Conservation (phyloP, 2,888 invertebrate species). For the Saturnia japonica region DNA sequence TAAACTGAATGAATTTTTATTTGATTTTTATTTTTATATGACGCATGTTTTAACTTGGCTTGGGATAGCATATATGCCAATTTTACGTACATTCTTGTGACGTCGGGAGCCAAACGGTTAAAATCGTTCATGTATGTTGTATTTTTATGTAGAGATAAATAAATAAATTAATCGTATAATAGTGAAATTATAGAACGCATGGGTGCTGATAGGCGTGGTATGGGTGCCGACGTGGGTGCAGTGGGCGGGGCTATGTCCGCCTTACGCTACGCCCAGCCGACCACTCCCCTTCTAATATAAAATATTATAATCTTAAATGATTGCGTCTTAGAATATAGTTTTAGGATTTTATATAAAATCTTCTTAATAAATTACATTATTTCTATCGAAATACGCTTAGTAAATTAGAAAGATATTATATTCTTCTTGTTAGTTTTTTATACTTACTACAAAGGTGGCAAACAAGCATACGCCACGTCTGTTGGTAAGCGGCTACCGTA, state of each 20-base stretch:
- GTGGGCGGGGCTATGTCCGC: slow-evolving; percentile 57
- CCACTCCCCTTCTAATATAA: slow-evolving; percentile 48
- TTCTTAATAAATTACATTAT: neutral
- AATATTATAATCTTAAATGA: neutral
- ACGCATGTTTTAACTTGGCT: no score
- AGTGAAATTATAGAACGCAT: slow-evolving; percentile 9
- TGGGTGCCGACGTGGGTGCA: slow-evolving; percentile 74
- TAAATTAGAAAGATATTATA: no score
- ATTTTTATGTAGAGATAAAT: neutral
- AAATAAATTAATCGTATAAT: neutral
- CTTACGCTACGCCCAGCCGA: slow-evolving; percentile 48
- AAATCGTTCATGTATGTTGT: neutral
- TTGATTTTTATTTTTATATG: no score
- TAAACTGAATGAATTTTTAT: no score
- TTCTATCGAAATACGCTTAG: neutral
- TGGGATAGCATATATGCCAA: no score
- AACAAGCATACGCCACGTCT: no score
- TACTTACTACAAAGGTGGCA: no score
- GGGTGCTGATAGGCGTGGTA: slow-evolving; percentile 41
- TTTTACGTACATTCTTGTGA: no score
- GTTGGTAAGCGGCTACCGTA: no score
- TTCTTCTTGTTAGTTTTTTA: no score
- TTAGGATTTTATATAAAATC: neutral
- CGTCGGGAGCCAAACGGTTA: no score
- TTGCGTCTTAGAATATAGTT: neutral